These are phyloP conservation scores for Pollenia angustigena DNA, from an alignment of 2,888 invertebrate genomes.

Conservation along the genomic window DNA sequence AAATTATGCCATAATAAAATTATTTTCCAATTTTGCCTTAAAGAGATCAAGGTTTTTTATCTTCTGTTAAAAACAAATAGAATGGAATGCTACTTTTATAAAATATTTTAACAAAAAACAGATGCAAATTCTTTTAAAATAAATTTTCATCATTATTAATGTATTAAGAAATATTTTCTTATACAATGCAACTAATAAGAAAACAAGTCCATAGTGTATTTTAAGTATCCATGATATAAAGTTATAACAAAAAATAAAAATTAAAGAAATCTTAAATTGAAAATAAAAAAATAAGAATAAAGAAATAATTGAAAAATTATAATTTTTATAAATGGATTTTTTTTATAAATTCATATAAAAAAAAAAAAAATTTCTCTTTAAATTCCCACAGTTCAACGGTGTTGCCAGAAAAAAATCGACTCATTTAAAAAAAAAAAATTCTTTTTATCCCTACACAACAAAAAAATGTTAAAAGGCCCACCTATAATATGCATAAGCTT, in stretches of 20 bases:
- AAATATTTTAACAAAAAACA: conserved; percentile 38
- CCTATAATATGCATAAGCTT: too few relatives aligned
- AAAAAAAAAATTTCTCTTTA: too few relatives aligned
- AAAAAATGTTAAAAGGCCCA: too few relatives aligned
- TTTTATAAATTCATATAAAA: too few relatives aligned
- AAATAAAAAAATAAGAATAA: not conserved
- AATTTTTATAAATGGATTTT: too few relatives aligned
- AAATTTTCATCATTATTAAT: conserved; percentile 17
- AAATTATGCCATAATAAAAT: conserved; percentile 40
- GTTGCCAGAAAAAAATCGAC: too few relatives aligned
- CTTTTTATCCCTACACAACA: too few relatives aligned
- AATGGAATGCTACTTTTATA: not conserved
- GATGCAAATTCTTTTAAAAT: conserved; percentile 30
- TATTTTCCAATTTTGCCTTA: conserved; percentile 30
- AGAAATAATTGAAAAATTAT: too few relatives aligned
- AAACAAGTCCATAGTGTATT: conserved; percentile 14
- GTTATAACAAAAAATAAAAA: not conserved
- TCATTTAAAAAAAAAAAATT: too few relatives aligned
- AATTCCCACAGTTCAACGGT: too few relatives aligned
- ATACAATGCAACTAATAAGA: not conserved
- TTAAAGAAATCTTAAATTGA: not conserved
- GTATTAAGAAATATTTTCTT: conserved; percentile 13
- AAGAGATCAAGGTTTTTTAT: conserved; percentile 9
- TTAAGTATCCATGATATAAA: conserved; percentile 4
- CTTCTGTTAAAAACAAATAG: not conserved